Evolutionary conservation across 1,140 invertebrate genomes (phyloP).

Genomic region (Dryas iulia): DNA sequence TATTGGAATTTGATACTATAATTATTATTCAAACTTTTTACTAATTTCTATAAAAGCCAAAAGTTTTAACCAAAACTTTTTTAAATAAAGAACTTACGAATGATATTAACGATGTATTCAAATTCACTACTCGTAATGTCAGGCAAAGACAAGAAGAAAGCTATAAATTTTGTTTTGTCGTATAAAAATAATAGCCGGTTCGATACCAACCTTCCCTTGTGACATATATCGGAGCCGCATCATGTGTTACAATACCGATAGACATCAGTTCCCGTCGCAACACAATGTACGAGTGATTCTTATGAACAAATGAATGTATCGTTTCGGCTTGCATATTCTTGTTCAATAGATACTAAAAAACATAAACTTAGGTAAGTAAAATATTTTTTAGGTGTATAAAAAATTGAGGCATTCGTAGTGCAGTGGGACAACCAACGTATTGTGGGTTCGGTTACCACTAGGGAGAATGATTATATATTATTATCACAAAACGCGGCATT

Average conservation of each 20-base stretch:
- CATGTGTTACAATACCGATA: constrained; percentile 71
- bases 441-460: no score
- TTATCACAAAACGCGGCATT: no score
- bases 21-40: no score
- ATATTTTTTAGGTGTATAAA: no score
- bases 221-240: constrained; percentile 68
- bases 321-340: constrained; percentile 44
- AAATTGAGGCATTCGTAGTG: no score
- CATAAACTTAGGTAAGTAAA: no score
- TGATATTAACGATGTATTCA: constrained; percentile 35
- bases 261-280: constrained; percentile 70
- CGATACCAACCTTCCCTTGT: constrained; percentile 60
- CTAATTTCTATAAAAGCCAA: no score
- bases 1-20: no score
- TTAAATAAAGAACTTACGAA: not conserved
- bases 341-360: no score
- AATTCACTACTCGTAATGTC: constrained; percentile 47
- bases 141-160: constrained; percentile 31
- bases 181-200: constrained; percentile 72
- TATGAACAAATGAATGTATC: constrained; percentile 39
- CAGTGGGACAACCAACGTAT: no score
- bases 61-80: not conserved
- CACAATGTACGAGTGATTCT: constrained; percentile 75
- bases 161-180: constrained; percentile 72
- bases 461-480: no score